Conservation (phyloP, 2,888 invertebrate genomes). For the Drosophila seclusa region DNA sequence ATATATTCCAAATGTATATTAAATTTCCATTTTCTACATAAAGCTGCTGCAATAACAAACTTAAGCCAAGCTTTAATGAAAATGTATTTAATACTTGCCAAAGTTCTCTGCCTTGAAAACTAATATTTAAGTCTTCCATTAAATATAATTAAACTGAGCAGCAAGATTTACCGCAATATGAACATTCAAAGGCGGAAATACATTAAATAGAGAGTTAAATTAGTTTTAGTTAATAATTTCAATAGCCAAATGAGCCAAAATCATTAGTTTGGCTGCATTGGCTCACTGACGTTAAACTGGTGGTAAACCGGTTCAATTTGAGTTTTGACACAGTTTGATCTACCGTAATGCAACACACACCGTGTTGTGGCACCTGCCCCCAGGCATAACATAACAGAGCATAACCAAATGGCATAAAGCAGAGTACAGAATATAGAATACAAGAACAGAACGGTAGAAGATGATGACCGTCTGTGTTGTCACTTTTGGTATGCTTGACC, state of each 20-base stretch:
- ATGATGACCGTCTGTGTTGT: constrained; percentile 51
- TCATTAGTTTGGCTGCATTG: constrained; percentile 19
- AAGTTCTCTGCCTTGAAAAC: not conserved
- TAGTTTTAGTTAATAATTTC: not conserved
- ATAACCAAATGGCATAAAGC: constrained; percentile 18
- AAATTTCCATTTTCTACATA: not conserved
- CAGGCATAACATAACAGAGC: constrained; percentile 20
- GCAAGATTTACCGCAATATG: not conserved
- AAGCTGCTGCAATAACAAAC: not conserved
- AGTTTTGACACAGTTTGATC: constrained; percentile 48
- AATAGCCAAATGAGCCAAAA: not conserved
- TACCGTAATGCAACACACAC: constrained; percentile 49
- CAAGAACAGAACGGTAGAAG: not conserved
- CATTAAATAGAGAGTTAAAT: not conserved
- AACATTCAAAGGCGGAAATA: not conserved
- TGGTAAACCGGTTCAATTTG: constrained; percentile 14
- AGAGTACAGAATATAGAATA: constrained; percentile 7
- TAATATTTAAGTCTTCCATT: not conserved
- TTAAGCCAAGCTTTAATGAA: not conserved
- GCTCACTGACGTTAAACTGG: constrained; percentile 1
- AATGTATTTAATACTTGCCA: not conserved
- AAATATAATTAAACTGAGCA: not conserved
- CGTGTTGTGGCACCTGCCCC: constrained; percentile 30
- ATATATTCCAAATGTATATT: not conserved
- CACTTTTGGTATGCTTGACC: constrained; percentile 74